phyloP scores from a whole-genome alignment of 2,113 vertebrate genomes.

The Buteo buteo region DNA sequence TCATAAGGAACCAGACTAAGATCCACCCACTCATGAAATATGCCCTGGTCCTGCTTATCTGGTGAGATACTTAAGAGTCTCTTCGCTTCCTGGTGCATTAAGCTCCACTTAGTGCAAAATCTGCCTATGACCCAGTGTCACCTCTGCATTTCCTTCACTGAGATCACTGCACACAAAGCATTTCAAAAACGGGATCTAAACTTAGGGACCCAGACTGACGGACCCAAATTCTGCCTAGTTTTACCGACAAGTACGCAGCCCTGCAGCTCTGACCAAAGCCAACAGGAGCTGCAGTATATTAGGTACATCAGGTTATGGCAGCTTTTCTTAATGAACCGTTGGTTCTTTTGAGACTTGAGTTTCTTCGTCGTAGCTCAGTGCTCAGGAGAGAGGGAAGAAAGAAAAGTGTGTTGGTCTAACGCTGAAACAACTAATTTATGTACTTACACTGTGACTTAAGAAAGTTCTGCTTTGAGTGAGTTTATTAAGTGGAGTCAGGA shows the following conservation, averaged over 20 bases:
- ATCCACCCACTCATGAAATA: constrained; percentile 6
- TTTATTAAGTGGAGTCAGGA: constrained; percentile 78
- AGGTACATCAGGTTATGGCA: background rate
- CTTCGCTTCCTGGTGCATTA: background rate
- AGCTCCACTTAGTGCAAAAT: background rate
- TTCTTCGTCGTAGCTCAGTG: constrained; percentile 14
- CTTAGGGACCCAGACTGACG: background rate
- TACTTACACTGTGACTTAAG: constrained; percentile 66
- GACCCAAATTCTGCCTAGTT: background rate
- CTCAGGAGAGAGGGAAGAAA: constrained; percentile 42
- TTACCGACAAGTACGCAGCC: background rate
- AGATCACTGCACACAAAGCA: background rate
- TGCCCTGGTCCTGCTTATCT: background rate
- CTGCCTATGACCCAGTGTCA: background rate
- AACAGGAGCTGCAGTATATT: background rate
- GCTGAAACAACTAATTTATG: constrained; percentile 70
- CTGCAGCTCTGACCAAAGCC: background rate
- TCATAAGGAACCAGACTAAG: constrained; percentile 6
- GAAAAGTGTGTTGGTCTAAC: constrained; percentile 46
- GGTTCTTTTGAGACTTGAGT: constrained; percentile 8
- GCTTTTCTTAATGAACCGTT: constrained; percentile 35
- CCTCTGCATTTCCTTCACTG: background rate
- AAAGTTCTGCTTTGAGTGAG: constrained; percentile 65
- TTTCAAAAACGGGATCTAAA: background rate
- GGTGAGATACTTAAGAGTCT: background rate